Percentiles rank a stretch among this genome's conserved stretches.
Evolutionary conservation across 2,888 invertebrate species (phyloP).

Genomic region (Alcis repandata): DNA sequence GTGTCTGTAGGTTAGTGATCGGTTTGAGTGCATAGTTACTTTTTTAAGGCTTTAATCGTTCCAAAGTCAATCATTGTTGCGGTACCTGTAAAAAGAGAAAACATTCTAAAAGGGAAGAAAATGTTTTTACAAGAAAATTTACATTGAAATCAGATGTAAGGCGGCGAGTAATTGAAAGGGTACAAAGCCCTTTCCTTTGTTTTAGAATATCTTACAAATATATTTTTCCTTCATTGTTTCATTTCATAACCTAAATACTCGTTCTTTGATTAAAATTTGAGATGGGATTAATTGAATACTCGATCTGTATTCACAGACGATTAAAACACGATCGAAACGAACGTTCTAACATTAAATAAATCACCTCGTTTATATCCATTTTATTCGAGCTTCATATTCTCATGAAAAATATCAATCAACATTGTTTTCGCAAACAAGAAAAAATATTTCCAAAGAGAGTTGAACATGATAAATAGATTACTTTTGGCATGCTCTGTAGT

Average conservation of each 20-base stretch:
- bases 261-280: neutral
- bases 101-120: neutral
- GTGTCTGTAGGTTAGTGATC: slow-evolving; percentile 36
- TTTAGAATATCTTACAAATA: slow-evolving; percentile 2
- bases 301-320: neutral
- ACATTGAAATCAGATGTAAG: slow-evolving; percentile 5
- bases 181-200: slow-evolving; percentile 8
- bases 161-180: neutral
- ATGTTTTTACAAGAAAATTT: neutral
- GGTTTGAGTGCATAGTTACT: slow-evolving; percentile 47
- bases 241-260: too few relatives aligned
- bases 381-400: slow-evolving; percentile 18
- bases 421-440: slow-evolving; percentile 72
- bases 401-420: slow-evolving; percentile 56
- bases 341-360: neutral
- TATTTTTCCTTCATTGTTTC: slow-evolving; percentile 3
- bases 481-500: slow-evolving; percentile 53
- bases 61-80: slow-evolving; percentile 46
- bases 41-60: slow-evolving; percentile 29
- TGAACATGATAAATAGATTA: slow-evolving; percentile 57
- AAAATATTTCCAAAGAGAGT: slow-evolving; percentile 55
- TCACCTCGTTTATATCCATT: slow-evolving; percentile 1
- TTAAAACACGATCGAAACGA: neutral
- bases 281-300: neutral
- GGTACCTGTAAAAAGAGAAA: slow-evolving; percentile 50